Evolutionary conservation across 2,797 vertebrate species (phyloP).

Genomic region (Dermochelys coriacea): DNA sequence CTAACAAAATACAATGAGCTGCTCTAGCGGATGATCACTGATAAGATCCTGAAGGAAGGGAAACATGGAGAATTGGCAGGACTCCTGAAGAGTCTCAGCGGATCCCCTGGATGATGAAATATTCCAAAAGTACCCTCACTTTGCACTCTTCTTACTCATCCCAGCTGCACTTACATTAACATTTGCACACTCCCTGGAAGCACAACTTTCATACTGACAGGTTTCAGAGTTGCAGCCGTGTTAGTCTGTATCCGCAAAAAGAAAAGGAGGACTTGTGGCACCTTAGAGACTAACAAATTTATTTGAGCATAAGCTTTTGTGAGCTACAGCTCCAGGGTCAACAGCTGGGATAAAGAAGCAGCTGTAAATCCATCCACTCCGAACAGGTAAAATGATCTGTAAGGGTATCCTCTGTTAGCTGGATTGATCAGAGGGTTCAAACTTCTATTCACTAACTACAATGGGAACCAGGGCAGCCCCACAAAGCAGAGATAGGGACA

Average conservation of each 20-base stretch:
- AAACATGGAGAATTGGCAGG: background rate
- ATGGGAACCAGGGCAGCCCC: background rate
- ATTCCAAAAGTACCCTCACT: background rate
- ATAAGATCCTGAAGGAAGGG: background rate
- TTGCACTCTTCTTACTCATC: background rate
- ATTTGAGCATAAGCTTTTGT: no score
- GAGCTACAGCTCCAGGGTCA: background rate
- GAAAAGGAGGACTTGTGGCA: no score
- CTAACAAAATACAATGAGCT: background rate
- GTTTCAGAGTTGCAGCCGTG: no score
- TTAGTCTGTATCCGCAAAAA: no score
- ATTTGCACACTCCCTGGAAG: background rate
- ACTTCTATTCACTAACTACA: background rate
- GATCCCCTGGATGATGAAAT: background rate
- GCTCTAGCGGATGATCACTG: background rate
- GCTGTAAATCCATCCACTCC: background rate
- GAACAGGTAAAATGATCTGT: background rate
- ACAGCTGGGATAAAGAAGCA: background rate
- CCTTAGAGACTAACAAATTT: no score
- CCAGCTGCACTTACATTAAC: background rate
- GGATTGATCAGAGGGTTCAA: background rate
- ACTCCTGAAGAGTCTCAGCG: background rate
- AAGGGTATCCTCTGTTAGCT: rapidly evolving
- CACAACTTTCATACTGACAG: background rate
- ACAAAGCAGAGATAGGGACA: background rate